Conservation (phyloP, 2,113 vertebrate species). For the Copsychus sechellarum region DNA sequence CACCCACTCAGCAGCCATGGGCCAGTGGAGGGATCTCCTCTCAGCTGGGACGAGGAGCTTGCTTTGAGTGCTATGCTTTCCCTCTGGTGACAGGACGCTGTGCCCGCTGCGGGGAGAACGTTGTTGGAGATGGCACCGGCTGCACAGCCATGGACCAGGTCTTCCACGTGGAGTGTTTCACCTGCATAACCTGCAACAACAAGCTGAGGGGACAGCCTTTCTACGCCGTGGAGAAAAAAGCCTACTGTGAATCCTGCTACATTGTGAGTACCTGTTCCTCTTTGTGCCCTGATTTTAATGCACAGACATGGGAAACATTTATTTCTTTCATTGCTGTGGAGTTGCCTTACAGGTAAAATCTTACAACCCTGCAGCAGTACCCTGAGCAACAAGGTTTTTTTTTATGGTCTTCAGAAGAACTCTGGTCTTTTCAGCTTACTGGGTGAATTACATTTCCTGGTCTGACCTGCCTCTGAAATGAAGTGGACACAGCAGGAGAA, state of each 20-base stretch:
- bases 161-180: conserved; percentile 94
- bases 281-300: not conserved
- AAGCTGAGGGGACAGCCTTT: conserved; percentile 96
- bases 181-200: conserved; percentile 88
- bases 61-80: not conserved
- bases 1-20: fast-evolving
- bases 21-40: fast-evolving
- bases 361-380: not conserved
- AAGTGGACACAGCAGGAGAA: not conserved
- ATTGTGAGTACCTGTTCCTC: conserved; percentile 80
- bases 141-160: conserved; percentile 99
- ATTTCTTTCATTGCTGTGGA: not conserved
- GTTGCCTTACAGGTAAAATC: not conserved
- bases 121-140: conserved; percentile 94
- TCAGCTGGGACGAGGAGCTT: not conserved
- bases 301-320: not conserved
- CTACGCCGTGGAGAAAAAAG: conserved; percentile 96
- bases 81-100: conserved; percentile 83
- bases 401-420: not conserved
- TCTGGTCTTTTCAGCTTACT: not conserved
- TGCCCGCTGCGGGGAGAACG: conserved; percentile 93
- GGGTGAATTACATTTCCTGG: not conserved
- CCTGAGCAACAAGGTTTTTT: not conserved
- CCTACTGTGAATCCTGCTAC: conserved; percentile 97
- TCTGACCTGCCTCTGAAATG: not conserved